Base-by-base conservation (phyloP, 2,888 invertebrate genomes). In the Drosophila neutralis region DNA sequence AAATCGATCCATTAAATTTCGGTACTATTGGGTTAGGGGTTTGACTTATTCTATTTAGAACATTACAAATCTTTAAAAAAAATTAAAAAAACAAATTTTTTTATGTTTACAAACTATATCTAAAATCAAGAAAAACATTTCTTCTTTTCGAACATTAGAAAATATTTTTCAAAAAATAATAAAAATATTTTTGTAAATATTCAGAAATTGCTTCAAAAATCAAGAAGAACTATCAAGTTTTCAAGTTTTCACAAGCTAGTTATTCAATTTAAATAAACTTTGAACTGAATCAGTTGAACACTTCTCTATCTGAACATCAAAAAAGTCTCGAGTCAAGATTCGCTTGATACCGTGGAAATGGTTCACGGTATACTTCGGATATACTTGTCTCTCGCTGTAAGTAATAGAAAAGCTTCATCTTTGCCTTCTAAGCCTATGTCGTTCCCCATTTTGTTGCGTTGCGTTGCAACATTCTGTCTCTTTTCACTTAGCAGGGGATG, bases 211-310 rank as follows among this genome's bases (percentile, higher is more conserved):
- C 21, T 13, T 21, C 4, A 1, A 21, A 45, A 45, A 24, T 45
- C 21, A 24, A 21, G 13, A 13, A 13, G 3, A 38, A 0, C 13
- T 21, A 2, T 4, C 0, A 1, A 7, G 21, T 7, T 21, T 21
- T 45, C 21, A 21, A 13, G 7, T 21, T 4, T n/a, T 4, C 10
- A 40, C 10, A 13, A 21, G 0, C 3, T 21, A 45, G 7, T 21
- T 3, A 1, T 0, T 1, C 21, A 45, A 45, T 7, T 13, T 4
- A 1, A 21, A 7, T 7, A 21, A 13, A 21, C 45, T 21, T 21
- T 21, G 21, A 45, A 13, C 1, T 13, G 6, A 15, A 45, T 15
- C 13, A 45, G 31, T 21, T 21, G 4, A 45, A 21, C 21, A 42
- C 8, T 2, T 1, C 8, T 31, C 8, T 31, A 31, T 31, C 31